Evolutionary conservation across 2,113 vertebrate species (phyloP), one percentile per base, ranked within the genome.

Genomic region (Aplodontia rufa): DNA sequence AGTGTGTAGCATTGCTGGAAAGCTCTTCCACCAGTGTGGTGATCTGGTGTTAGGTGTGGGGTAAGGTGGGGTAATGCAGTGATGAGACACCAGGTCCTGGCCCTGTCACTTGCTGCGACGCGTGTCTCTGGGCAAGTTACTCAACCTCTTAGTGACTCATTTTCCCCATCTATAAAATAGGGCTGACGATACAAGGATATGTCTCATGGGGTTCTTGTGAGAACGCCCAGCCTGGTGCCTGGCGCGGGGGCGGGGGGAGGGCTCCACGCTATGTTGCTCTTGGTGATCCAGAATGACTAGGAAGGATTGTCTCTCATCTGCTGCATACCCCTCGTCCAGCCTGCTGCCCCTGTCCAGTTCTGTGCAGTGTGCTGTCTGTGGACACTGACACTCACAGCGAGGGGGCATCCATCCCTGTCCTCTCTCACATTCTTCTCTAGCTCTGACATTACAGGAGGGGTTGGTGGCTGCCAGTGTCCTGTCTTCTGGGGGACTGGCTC

Each of bases 241-340:
- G 68, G 93, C 37, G 5, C 32, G 6, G 0, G 0, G 72, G 5
- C 32, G 6, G 0, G 0, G 72, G 0, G 1, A 62, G 47, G 53
- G 51, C 64, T 3, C 85, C 6, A 0, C 0, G 8, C 20, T 26
- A 10, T 62, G 47, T n/a, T 1, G 19, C 69, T 53, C n/a, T 75
- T 17, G 8, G n/a, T 16, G 58, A 55, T 47, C 17, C 3, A 2
- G 60, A 55, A 49, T 40, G 32, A 86, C 62, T 26, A 37, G 35
- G 20, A 60, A 35, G 80, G 92, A 69, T 68, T 69, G 35, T 40
- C n/a, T 5, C 8, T 74, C 45, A 53, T 53, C 85, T 22, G 78
- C 68, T 28, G 51, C 81, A 51, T 37, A 76, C 42, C 19, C 26
- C 37, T 40, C 5, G 42, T 28, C 26, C 17, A 1, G n/a, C 49